These are phyloP conservation scores for Matsumurasca onukii DNA, from an alignment of 1,140 invertebrate species.

Conservation along the genomic window DNA sequence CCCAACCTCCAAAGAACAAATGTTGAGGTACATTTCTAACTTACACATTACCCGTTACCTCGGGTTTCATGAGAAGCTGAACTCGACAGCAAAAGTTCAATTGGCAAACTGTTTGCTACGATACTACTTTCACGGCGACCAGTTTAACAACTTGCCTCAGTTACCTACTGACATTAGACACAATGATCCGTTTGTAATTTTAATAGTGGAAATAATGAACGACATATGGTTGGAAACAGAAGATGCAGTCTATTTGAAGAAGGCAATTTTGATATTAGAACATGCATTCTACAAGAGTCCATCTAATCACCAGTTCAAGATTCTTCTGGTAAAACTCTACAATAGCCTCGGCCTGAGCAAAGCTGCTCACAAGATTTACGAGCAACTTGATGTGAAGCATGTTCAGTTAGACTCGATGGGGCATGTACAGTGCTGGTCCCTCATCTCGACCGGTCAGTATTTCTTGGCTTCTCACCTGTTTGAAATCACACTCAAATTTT, in stretches of 20 bases:
- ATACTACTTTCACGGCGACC: constrained; percentile 55
- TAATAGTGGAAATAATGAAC: constrained; percentile 76
- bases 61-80: constrained; percentile 58
- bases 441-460: constrained; percentile 67
- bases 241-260: constrained; percentile 59
- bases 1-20: constrained; percentile 49
- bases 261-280: constrained; percentile 67
- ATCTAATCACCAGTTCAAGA: constrained; percentile 62
- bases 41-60: constrained; percentile 67
- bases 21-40: constrained; percentile 71
- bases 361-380: constrained; percentile 67
- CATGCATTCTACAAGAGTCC: constrained; percentile 68
- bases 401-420: constrained; percentile 92
- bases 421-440: constrained; percentile 74
- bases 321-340: constrained; percentile 38
- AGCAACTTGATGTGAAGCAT: constrained; percentile 86
- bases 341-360: constrained; percentile 57
- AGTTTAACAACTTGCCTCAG: constrained; percentile 37
- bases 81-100: constrained; percentile 51
- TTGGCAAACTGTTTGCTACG: constrained; percentile 53
- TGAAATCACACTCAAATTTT: constrained; percentile 78
- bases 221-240: constrained; percentile 62
- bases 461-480: constrained; percentile 62
- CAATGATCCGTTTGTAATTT: constrained; percentile 71
- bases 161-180: constrained; percentile 39